Base-by-base conservation (phyloP, 2,113 vertebrate species). In the Oncorhynchus keta region DNA sequence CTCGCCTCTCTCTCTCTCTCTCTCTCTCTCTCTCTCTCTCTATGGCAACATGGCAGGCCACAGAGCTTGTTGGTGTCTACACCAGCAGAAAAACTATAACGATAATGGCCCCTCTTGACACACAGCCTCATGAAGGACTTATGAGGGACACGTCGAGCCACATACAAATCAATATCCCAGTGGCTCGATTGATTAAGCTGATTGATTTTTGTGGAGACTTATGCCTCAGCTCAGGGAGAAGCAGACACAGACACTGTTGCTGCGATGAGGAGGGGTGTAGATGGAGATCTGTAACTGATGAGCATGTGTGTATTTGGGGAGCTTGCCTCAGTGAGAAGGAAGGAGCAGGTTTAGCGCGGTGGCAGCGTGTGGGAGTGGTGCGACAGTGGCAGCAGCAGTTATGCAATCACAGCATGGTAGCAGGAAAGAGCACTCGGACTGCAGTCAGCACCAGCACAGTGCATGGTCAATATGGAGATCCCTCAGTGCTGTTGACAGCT, bases 391-490 rank as follows among this genome's bases (percentile, higher is more conserved):
- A 59, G 83, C 84, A 86, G 86, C 73, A 77, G 91, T 94, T 94
- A 93, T 94, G 93, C 90, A 94, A 94, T 91, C 82, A 45, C 82
- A 91, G 68, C 87, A 86, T 87, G 84, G 86, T 84, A 85, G 86
- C 89, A 68, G 75, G 76, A 72, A 20, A 2, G 7, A 76, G 83
- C 57, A 12, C 72, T 79, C 76, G 76, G 79, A 90, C 89, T 87
- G 89, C 90, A 48, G 35, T 20, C 32, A 18, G 68, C 68, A 69
- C 6, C 68, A 85, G 91, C 84, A 66, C 79, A n/a, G 78, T 85
- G 82, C 78, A 86, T 79, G 83, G 86, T 78, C 89, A 83, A 80
- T 80, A 82, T 62, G 66, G 81, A 89, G 88, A 87, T 79, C 81
- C 79, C 76, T 83, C 18, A 62, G 55, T 73, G 80, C 48, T 86